Evolutionary conservation across 37 sponge, comb jelly and placozoan genomes (phyloP), one percentile per base, ranked within the genome.

Genomic region (Aplysina aerophoba): DNA sequence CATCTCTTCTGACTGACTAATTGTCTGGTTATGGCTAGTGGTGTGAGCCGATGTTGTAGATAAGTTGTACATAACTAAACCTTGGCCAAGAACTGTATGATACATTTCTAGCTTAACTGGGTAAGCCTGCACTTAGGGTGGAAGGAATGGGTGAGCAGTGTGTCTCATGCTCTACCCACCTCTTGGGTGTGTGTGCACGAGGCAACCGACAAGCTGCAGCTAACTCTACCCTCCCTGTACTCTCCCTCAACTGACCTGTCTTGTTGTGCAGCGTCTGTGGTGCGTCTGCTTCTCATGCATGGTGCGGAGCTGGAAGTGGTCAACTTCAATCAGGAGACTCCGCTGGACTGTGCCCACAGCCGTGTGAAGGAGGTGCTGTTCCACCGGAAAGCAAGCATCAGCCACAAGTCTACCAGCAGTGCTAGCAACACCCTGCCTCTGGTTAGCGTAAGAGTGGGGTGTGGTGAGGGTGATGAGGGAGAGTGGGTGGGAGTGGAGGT

Each of bases 341-440:
- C 97, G 14, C 30, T 25, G 14, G 86, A 94, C 35, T 88, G 90
- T 83, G 87, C 97, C 36, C 90, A 92, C 86, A 89, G 66, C 30
- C 44, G 78, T 19, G 78, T 75, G 21, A 75, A 21, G 54, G 78
- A 75, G 16, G 54, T 40, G 1, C 37, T 75, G 4, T 15, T n/a
- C 41, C 37, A 75, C 54, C 37, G 54, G 34, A 69, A 35, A 6
- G 71, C 71, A 3, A 34, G 35, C 19, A 35, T 69, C 35, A 69
- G 71, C 28, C 35, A 30, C 71, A 69, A 69, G 34, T 11, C 71
- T 15, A 17, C 34, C 33, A 69, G 71, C 34, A 35, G 50, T 8
- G 8, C 50, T 11, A 8, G 8, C 50, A 44, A 3, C 50, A 44
- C 50, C 8, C 6, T 44, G 50, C 8, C 22, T 5, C 36, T 33